A percentile compares a stretch with the other conserved stretches of the same genome.
phyloP scores from a whole-genome alignment of 2,113 vertebrate species.

The Papio anubis region DNA sequence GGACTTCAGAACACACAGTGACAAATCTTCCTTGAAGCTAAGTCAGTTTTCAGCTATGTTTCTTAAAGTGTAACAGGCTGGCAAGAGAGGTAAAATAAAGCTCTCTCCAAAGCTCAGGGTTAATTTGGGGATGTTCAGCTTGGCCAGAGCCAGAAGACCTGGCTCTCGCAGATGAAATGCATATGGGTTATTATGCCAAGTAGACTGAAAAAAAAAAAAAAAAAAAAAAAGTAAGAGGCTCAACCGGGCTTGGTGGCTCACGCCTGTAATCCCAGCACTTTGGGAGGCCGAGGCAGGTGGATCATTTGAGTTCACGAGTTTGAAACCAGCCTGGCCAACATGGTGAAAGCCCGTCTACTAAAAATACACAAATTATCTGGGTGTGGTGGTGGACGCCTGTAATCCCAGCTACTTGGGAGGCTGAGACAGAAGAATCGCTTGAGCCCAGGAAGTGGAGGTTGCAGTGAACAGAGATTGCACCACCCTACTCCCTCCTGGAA shows the following conservation, averaged over 20 bases:
- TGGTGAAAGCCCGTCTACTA: too few species aligned
- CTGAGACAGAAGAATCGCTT: too few species aligned
- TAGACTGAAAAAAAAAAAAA: background rate
- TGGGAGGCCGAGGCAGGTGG: too few species aligned
- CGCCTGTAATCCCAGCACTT: too few species aligned
- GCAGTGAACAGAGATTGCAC: too few species aligned
- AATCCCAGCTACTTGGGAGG: too few species aligned
- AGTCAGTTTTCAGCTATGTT: background rate
- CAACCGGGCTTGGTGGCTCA: too few species aligned
- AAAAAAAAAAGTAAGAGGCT: background rate
- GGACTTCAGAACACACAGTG: background rate
- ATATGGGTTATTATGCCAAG: background rate
- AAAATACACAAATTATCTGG: too few species aligned
- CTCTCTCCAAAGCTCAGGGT: background rate
- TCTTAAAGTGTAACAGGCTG: background rate
- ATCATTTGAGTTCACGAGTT: too few species aligned
- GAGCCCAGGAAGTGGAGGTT: too few species aligned
- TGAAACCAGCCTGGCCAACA: too few species aligned
- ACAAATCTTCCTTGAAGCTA: background rate
- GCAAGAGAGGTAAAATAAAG: background rate
- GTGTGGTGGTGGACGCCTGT: too few species aligned
- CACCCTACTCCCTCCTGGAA: background rate
- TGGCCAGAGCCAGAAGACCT: background rate
- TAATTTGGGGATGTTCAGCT: slow-evolving; percentile 5
- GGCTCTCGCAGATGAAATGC: background rate